These are phyloP conservation scores for Pemphredon lugubris DNA, from an alignment of 2,888 invertebrate species.

Conservation along the genomic window DNA sequence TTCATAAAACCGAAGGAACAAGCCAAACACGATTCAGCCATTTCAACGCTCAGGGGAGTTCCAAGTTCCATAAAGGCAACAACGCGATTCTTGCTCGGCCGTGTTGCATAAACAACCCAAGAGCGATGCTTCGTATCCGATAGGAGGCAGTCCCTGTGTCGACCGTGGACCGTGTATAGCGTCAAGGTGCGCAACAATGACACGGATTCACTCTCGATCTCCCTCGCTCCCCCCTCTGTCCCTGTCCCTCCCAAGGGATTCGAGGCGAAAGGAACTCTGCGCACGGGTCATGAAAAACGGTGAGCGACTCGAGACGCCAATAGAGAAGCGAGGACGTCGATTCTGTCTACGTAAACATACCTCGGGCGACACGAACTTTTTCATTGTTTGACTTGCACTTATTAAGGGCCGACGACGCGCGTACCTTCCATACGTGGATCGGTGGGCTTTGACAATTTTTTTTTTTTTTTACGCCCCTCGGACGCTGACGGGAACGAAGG, in stretches of 20 bases:
- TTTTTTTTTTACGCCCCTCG: background rate
- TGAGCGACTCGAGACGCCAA: too few relatives aligned
- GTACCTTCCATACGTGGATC: background rate
- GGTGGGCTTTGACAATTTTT: background rate
- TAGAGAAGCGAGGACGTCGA: constrained; percentile 4
- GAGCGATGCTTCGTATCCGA: constrained; percentile 11
- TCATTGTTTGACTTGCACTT: constrained; percentile 45
- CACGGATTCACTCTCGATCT: too few relatives aligned
- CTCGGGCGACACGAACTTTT: constrained; percentile 24
- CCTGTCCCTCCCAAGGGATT: background rate
- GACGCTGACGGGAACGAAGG: too few relatives aligned
- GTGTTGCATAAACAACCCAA: constrained; percentile 5
- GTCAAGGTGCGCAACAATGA: constrained; percentile 16
- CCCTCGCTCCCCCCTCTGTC: too few relatives aligned
- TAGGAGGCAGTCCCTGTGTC: background rate
- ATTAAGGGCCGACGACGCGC: constrained; percentile 34
- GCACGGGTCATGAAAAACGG: too few relatives aligned
- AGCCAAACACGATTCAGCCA: constrained; percentile 35
- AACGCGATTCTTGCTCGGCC: background rate
- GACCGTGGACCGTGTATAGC: background rate
- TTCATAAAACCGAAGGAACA: constrained; percentile 42
- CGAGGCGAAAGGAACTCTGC: constrained; percentile 7
- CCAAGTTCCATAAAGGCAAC: background rate
- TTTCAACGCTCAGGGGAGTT: constrained; percentile 10
- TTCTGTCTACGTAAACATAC: constrained; percentile 39